A percentile compares a stretch with the other conserved stretches of the same genome.
Conservation (phyloP, 2,888 invertebrate species). For the Limenitis camilla region DNA sequence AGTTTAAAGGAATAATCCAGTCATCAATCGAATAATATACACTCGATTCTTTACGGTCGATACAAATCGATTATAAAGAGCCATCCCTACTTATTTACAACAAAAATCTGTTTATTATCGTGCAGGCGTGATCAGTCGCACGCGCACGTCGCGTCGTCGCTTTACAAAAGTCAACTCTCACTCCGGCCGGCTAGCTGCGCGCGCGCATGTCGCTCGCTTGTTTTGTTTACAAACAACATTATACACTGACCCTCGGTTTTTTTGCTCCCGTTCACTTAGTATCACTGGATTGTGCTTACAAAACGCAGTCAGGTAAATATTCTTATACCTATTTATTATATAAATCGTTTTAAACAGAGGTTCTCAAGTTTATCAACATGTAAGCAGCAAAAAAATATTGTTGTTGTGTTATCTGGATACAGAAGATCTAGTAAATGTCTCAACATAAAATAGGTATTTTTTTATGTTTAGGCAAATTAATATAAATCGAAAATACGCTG, state of each 20-base stretch:
- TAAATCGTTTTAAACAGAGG: neutral
- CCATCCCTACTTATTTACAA: too few species aligned
- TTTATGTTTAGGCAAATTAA: too few species aligned
- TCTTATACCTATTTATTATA: neutral
- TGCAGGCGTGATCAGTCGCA: constrained; percentile 11
- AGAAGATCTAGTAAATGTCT: too few species aligned
- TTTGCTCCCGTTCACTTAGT: constrained; percentile 3
- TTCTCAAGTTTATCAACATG: neutral
- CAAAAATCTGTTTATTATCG: neutral
- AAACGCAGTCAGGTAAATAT: constrained; percentile 7
- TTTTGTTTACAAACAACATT: constrained; percentile 41
- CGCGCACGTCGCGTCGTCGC: constrained; percentile 11
- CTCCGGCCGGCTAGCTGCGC: constrained; percentile 24
- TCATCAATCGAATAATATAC: too few species aligned
- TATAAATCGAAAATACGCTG: too few species aligned
- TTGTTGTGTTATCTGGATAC: too few species aligned
- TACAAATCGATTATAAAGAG: too few species aligned
- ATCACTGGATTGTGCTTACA: neutral
- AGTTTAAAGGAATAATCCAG: too few species aligned
- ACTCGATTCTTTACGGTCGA: too few species aligned
- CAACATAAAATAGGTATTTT: too few species aligned
- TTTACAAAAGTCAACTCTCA: neutral
- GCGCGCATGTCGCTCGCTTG: constrained; percentile 11
- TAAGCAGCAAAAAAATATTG: too few species aligned
- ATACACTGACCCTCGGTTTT: constrained; percentile 7